Base-by-base conservation (phyloP, 2,113 vertebrate species). In the Crotophaga sulcirostris region DNA sequence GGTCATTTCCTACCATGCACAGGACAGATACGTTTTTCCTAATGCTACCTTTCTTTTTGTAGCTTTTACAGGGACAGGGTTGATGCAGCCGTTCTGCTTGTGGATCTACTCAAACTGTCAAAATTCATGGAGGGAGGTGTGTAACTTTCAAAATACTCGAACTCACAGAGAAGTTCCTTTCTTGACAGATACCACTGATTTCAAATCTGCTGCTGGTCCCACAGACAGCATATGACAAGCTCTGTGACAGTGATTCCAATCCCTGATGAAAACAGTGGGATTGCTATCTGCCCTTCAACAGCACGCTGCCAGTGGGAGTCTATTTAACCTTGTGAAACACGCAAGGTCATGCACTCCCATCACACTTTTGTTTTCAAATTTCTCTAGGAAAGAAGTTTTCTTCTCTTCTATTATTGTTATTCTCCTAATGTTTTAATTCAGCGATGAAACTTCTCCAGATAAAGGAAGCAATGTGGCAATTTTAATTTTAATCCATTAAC, bases 401-500 rank as follows among this genome's bases (percentile, higher is more conserved):
- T 58, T 67, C 13, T 38, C 16, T 90, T 93, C 69, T 52, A 38
- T 82, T 64, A 75, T 76, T n/a, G n/a, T n/a, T 74, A 76, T 79
- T 84, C 29, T 49, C 38, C 66, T 73, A 55, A 84, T 40, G 23
- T n/a, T 76, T 89, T n/a, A 87, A 91, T 85, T 91, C n/a, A 84
- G 49, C n/a, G 62, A 77, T 69, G 47, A 92, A 96, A 69, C n/a
- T 62, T 93, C 88, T 94, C 77, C 67, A 77, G 52, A 44, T 62
- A 93, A 76, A 93, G 52, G 31, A 77, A 16, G 7, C 75, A 96
- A 87, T 13, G 15, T 47, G 47, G 80, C 16, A 66, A 83, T 74
- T 56, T 95, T 91, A 90, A 89, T 84, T 52, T 81, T 70, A 86
- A 87, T 79, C 26, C 66, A 59, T 73, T 78, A 90, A 66, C 73